Conservation (phyloP, 2,113 vertebrate species). For the Microcebus griseorufus region DNA sequence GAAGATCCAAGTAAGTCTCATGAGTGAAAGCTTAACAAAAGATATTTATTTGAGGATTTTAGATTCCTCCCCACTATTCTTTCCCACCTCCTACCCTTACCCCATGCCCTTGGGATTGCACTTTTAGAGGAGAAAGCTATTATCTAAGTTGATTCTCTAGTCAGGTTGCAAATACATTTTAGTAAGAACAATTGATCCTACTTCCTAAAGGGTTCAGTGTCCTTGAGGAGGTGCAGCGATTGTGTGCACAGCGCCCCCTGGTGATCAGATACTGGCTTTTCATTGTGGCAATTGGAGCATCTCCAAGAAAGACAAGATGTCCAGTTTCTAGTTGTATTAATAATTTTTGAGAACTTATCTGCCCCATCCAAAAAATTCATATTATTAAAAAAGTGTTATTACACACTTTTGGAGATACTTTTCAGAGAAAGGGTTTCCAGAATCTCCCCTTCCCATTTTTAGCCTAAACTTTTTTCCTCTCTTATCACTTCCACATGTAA, state of each 20-base stretch:
- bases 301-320: background rate
- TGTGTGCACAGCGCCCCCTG: conserved; percentile 40
- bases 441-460: conserved; percentile 15
- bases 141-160: background rate
- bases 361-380: background rate
- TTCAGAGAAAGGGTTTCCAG: background rate
- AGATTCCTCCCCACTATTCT: background rate
- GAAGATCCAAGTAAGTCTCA: background rate
- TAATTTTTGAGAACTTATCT: background rate
- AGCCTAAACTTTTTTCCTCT: background rate
- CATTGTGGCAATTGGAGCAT: background rate
- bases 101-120: background rate
- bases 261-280: conserved; percentile 3
- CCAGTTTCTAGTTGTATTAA: background rate
- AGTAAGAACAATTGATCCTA: background rate
- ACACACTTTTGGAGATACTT: background rate
- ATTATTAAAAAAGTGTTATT: background rate
- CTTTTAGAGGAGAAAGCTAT: background rate
- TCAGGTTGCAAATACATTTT: background rate
- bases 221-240: background rate
- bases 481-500: background rate
- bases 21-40: background rate
- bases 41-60: background rate
- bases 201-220: background rate
- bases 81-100: background rate